Conservation (phyloP, 2,888 invertebrate genomes). For the Spodoptera exigua region DNA sequence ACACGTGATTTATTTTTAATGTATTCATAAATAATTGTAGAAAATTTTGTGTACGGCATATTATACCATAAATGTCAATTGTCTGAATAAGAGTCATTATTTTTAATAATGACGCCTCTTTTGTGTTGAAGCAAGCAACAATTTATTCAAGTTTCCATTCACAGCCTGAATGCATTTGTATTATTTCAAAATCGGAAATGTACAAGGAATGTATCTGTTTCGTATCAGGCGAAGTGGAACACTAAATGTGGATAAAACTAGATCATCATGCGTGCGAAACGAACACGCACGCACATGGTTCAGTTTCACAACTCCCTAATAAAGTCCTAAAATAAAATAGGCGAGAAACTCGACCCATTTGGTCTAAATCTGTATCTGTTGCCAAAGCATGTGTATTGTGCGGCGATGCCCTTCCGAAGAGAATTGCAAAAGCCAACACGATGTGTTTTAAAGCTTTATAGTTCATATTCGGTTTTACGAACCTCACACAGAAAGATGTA, state of each 20-base stretch:
- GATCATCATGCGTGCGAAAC: slow-evolving; percentile 63
- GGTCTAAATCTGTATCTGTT: slow-evolving; percentile 54
- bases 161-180: slow-evolving; percentile 15
- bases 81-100: neutral
- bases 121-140: too few relatives aligned
- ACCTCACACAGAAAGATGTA: slow-evolving; percentile 2
- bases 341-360: slow-evolving; percentile 60
- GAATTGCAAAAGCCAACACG: slow-evolving; percentile 17
- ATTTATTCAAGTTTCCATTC: neutral
- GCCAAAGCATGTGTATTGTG: slow-evolving; percentile 34
- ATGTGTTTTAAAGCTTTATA: slow-evolving; percentile 14
- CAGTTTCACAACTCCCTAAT: slow-evolving; percentile 69
- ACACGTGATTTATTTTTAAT: slow-evolving; percentile 14
- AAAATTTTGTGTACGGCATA: slow-evolving; percentile 12
- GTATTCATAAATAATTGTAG: slow-evolving; percentile 19
- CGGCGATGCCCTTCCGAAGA: slow-evolving; percentile 29
- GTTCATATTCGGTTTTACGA: slow-evolving; percentile 15
- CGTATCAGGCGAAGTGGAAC: slow-evolving; percentile 57
- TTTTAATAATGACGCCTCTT: neutral
- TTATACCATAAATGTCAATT: slow-evolving; percentile 2
- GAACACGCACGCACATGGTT: slow-evolving; percentile 55
- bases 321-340: slow-evolving; percentile 68
- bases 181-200: slow-evolving; percentile 39
- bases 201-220: slow-evolving; percentile 53
- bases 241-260: slow-evolving; percentile 61